These are phyloP conservation scores for Aurelia sp. DNA, from an alignment of 30 jellyfish, hydroid and myxozoan species.

Conservation along the genomic window DNA sequence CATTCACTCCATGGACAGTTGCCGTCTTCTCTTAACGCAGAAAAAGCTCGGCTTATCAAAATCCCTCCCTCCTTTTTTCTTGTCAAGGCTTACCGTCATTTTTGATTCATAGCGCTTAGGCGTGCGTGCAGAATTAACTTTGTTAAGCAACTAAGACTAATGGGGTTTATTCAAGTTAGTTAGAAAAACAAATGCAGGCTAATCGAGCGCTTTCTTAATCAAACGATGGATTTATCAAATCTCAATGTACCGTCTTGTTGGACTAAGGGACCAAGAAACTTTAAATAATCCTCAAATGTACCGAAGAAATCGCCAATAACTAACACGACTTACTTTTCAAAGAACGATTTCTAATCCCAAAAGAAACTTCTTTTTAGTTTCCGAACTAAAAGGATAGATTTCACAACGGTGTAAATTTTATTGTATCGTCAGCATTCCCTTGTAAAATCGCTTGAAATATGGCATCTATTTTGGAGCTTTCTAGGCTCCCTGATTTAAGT, in stretches of 20 bases:
- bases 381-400: no score
- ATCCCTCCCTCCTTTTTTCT: slow-evolving; percentile 61
- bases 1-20: slow-evolving; percentile 22
- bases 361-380: no score
- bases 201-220: slow-evolving; percentile 51
- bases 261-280: background rate
- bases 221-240: slow-evolving; percentile 32
- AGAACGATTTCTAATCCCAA: no score
- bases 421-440: no score
- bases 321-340: no score
- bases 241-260: background rate
- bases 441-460: no score
- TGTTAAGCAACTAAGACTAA: slow-evolving; percentile 31
- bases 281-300: background rate
- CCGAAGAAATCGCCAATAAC: no score
- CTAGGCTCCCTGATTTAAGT: no score
- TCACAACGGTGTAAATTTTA: no score
- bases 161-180: slow-evolving; percentile 13
- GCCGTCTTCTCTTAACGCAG: slow-evolving; percentile 38
- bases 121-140: slow-evolving; percentile 56
- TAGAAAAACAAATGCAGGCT: slow-evolving; percentile 65
- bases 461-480: no score
- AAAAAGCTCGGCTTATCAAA: slow-evolving; percentile 37
- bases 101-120: slow-evolving; percentile 33
- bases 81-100: slow-evolving; percentile 44